Evolutionary conservation across 2,113 vertebrate genomes (phyloP).

Genomic region (Hyperopisus bebe): DNA sequence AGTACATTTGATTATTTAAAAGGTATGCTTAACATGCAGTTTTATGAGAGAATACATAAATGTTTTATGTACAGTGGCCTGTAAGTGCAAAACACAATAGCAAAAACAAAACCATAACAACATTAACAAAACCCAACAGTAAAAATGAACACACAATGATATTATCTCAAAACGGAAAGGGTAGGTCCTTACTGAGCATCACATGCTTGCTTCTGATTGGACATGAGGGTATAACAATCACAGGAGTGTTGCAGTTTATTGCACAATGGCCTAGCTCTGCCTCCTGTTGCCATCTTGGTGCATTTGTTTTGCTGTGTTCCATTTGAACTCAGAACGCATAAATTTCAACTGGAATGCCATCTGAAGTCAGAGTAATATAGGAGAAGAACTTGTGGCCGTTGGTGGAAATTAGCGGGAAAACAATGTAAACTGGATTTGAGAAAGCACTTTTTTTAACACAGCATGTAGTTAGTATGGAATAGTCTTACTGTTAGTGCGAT

Average conservation of each 20-base stretch:
- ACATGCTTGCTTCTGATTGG: neutral
- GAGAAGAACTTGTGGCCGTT: too few relatives aligned
- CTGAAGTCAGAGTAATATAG: neutral
- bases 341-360: neutral
- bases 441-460: too few relatives aligned
- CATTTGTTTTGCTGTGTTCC: neutral
- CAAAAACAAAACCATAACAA: neutral
- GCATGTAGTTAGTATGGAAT: too few relatives aligned
- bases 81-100: neutral
- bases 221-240: neutral
- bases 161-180: neutral
- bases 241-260: neutral
- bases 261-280: neutral
- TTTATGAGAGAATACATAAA: neutral
- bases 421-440: too few relatives aligned
- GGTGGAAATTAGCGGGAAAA: too few relatives aligned
- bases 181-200: neutral
- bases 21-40: neutral
- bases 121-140: neutral
- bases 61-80: neutral
- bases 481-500: too few relatives aligned
- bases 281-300: neutral
- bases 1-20: neutral
- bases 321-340: neutral
- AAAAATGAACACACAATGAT: neutral